Evolutionary conservation across 2,113 vertebrate genomes (phyloP).

Genomic region (Talpa occidentalis): DNA sequence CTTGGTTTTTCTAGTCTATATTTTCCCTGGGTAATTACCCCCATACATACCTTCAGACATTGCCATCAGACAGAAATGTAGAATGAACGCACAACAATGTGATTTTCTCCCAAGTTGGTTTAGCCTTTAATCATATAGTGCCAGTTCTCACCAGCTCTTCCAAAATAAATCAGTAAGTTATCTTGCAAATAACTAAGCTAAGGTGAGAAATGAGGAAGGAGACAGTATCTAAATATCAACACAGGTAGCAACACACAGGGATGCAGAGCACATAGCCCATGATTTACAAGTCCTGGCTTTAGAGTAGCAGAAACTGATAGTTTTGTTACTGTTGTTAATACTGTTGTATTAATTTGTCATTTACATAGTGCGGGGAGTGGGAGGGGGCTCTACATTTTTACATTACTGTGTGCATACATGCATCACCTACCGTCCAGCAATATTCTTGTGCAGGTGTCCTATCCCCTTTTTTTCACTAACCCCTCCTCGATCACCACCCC

Average conservation of each 20-base stretch:
- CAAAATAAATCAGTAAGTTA: slow-evolving; percentile 22
- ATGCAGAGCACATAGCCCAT: background rate
- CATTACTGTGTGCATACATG: too few species aligned
- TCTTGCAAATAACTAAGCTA: background rate
- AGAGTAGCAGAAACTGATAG: background rate
- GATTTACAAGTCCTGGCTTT: background rate
- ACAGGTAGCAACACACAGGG: background rate
- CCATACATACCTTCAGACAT: slow-evolving; percentile 45
- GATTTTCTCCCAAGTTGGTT: slow-evolving; percentile 43
- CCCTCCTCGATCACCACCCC: too few species aligned
- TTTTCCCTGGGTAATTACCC: slow-evolving; percentile 74
- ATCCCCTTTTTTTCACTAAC: too few species aligned
- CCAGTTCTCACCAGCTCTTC: slow-evolving; percentile 37
- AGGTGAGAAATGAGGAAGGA: background rate
- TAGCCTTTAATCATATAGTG: slow-evolving; percentile 65
- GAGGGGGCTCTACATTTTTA: background rate
- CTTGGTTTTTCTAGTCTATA: slow-evolving; percentile 61
- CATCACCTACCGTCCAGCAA: too few species aligned
- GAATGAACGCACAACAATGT: slow-evolving; percentile 11
- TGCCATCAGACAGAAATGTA: slow-evolving; percentile 58
- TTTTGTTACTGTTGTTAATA: background rate
- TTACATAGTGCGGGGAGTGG: too few species aligned
- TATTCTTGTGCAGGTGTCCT: too few species aligned
- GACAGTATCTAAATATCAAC: background rate
- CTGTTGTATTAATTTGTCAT: background rate